These are phyloP conservation scores for Chymomyza amoena DNA, from an alignment of 2,888 invertebrate species.

Conservation along the genomic window DNA sequence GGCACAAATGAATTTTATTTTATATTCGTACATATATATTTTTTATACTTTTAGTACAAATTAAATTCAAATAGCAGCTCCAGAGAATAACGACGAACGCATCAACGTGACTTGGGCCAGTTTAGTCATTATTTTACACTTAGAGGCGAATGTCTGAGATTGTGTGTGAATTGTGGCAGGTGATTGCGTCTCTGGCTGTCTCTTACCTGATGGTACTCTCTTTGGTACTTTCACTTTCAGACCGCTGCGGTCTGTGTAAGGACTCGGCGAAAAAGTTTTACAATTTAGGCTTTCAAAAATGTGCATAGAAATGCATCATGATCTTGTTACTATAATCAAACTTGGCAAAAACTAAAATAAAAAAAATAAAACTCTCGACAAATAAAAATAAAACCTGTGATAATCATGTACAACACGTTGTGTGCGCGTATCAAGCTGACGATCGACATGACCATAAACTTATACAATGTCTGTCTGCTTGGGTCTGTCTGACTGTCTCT, in stretches of 20 bases:
- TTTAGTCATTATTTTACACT: conserved; percentile 33
- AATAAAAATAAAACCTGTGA: conserved; percentile 29
- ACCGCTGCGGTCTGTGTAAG: conserved; percentile 39
- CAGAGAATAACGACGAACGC: conserved; percentile 1
- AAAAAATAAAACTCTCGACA: conserved; percentile 59
- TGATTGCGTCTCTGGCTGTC: conserved; percentile 28
- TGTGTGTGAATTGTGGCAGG: background rate
- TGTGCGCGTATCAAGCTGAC: conserved; percentile 37
- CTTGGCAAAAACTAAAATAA: conserved; percentile 40
- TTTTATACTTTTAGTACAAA: background rate
- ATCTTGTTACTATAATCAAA: conserved; percentile 67
- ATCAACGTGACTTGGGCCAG: background rate
- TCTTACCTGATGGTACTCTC: conserved; percentile 32
- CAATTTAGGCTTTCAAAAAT: conserved; percentile 62
- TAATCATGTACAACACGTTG: conserved; percentile 52
- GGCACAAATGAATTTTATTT: conserved; percentile 5
- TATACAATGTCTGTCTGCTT: background rate
- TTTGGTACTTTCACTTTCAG: conserved; percentile 53
- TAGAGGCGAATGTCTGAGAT: conserved; percentile 17
- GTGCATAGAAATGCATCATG: conserved; percentile 52
- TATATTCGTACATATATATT: background rate
- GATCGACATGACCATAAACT: conserved; percentile 12
- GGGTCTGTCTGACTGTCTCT: background rate
- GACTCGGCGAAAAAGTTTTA: conserved; percentile 31
- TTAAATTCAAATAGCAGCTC: background rate